A percentile compares a stretch with the other conserved stretches of the same genome.
These are phyloP conservation scores for Pristionchus entomophagus DNA, from an alignment of 2,888 invertebrate species.

Conservation along the genomic window DNA sequence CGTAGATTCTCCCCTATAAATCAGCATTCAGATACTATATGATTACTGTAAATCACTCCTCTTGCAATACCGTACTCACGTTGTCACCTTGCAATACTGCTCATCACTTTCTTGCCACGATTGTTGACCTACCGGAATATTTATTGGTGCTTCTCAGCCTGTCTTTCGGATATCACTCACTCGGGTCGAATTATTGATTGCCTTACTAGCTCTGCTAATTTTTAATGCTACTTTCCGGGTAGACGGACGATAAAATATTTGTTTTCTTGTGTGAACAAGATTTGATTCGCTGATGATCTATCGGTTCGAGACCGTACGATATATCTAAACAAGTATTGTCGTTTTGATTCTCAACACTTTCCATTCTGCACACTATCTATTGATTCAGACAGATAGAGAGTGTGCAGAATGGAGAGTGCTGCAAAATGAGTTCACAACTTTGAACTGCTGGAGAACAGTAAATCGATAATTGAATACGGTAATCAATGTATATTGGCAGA, in stretches of 20 bases:
- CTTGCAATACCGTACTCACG: neutral
- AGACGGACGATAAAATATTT: neutral
- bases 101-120: conserved; percentile 22
- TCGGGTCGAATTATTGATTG: conserved; percentile 32
- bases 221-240: neutral
- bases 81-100: neutral
- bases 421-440: no score
- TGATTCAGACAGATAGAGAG: no score
- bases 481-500: conserved; percentile 47
- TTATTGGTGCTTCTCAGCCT: neutral
- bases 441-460: no score
- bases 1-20: no score
- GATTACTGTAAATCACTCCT: neutral
- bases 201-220: neutral
- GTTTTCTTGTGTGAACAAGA: neutral
- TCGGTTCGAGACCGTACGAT: conserved; percentile 6
- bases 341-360: no score
- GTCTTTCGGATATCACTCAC: conserved; percentile 21
- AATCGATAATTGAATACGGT: neutral
- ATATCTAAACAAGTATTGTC: neutral
- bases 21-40: neutral
- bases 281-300: neutral
- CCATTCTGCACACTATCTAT: no score
- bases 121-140: conserved; percentile 11
- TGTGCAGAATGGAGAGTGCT: no score